These are phyloP conservation scores for Etheostoma nigrum DNA, from an alignment of 2,797 vertebrate genomes.

Conservation along the genomic window DNA sequence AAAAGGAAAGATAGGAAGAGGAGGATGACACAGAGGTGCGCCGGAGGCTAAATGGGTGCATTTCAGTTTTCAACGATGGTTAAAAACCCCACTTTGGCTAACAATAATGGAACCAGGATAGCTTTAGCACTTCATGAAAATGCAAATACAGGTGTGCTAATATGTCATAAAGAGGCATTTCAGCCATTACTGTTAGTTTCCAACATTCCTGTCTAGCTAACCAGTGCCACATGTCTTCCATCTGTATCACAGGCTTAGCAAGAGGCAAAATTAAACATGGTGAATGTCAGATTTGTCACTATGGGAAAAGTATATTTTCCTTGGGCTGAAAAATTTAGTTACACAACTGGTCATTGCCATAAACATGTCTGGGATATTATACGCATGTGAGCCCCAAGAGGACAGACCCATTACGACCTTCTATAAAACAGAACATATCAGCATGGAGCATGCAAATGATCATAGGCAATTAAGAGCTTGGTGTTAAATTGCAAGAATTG, in stretches of 20 bases:
- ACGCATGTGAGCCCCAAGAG: constrained; percentile 48
- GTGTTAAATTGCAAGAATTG: constrained; percentile 60
- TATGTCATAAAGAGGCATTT: constrained; percentile 47
- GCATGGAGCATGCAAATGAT: constrained; percentile 62
- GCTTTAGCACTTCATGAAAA: constrained; percentile 51
- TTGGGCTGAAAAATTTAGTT: constrained; percentile 13
- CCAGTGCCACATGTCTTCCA: constrained; percentile 43
- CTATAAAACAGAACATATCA: constrained; percentile 61
- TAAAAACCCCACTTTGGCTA: constrained; percentile 50
- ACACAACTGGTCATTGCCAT: constrained; percentile 49
- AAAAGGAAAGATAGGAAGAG: constrained; percentile 45
- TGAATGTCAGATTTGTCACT: constrained; percentile 33
- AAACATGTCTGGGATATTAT: constrained; percentile 49
- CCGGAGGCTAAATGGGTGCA: constrained; percentile 45
- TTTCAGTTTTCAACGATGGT: constrained; percentile 39
- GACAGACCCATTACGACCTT: constrained; percentile 38
- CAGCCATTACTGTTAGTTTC: constrained; percentile 59
- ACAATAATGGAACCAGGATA: constrained; percentile 29
- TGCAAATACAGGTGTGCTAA: constrained; percentile 45
- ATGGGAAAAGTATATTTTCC: constrained; percentile 44
- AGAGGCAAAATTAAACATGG: constrained; percentile 33
- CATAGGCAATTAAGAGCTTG: constrained; percentile 66
- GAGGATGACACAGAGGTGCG: constrained; percentile 42
- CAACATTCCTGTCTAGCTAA: constrained; percentile 48
- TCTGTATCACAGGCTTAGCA: constrained; percentile 17